Conservation (phyloP, 1,140 invertebrate genomes). For the Micrasema minimum region DNA sequence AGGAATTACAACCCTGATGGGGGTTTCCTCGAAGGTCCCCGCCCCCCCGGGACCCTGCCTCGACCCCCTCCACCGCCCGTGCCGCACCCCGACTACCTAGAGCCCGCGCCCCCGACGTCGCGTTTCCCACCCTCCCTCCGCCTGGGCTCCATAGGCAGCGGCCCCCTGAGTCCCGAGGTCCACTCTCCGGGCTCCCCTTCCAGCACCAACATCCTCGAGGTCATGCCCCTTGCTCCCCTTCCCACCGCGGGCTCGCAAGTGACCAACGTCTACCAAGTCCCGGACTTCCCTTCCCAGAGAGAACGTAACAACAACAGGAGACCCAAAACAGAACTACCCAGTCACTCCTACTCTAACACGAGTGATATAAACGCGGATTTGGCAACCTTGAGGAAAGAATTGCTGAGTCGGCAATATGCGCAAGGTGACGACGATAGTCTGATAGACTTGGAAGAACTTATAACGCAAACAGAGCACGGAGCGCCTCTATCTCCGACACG, state of each 20-base stretch:
- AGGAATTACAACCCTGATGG: constrained; percentile 69
- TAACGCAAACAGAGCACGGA: constrained; percentile 14
- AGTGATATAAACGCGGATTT: constrained; percentile 62
- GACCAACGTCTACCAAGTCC: constrained; percentile 65
- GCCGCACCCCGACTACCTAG: constrained; percentile 53
- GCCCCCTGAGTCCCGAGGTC: constrained; percentile 55
- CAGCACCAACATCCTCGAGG: constrained; percentile 66
- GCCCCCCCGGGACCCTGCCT: constrained; percentile 59
- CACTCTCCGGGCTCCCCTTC: constrained; percentile 67
- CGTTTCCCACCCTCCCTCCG: constrained; percentile 53
- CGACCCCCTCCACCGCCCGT: constrained; percentile 58
- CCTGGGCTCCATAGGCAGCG: constrained; percentile 54
- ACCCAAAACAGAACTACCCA: constrained; percentile 47
- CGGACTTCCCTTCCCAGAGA: constrained; percentile 59
- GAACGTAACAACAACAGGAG: constrained; percentile 66
- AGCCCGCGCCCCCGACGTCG: constrained; percentile 53
- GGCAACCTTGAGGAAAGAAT: constrained; percentile 60
- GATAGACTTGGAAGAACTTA: constrained; percentile 21
- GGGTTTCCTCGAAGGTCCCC: constrained; percentile 64
- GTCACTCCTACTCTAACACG: constrained; percentile 56
- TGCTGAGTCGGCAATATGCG: constrained; percentile 61
- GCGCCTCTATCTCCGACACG: constrained; percentile 60
- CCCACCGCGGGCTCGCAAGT: constrained; percentile 59
- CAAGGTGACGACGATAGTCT: constrained; percentile 60
- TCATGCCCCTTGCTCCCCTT: constrained; percentile 63